phyloP scores from a whole-genome alignment of 2,888 invertebrate genomes.

The Acrobeloides nanus region DNA sequence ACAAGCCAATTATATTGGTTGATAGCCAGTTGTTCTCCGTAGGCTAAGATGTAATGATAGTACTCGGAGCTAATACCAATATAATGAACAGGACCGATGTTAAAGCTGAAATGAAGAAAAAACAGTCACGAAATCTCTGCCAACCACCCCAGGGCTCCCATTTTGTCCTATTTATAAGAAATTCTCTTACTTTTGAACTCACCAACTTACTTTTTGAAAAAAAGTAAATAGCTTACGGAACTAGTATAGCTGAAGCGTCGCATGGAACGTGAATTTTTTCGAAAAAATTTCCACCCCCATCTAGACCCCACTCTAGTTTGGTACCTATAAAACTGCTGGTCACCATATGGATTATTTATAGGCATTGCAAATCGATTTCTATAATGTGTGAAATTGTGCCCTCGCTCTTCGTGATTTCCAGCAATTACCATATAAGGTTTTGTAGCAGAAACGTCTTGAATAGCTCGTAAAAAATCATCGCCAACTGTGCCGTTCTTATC shows the following conservation, averaged over 20 bases:
- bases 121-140: no score
- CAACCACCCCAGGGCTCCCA: no score
- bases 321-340: no score
- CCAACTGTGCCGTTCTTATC: constrained; percentile 70
- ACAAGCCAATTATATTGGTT: constrained; percentile 30
- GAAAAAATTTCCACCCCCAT: no score
- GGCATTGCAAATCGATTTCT: constrained; percentile 85
- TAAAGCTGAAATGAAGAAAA: constrained; percentile 63
- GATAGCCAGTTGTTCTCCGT: constrained; percentile 7
- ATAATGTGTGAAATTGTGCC: constrained; percentile 69
- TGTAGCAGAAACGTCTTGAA: constrained; percentile 78
- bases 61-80: constrained; percentile 60
- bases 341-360: constrained; percentile 41
- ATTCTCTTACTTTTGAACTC: no score
- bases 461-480: constrained; percentile 84
- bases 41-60: constrained; percentile 7
- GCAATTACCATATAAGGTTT: constrained; percentile 72
- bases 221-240: no score
- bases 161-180: no score
- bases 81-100: constrained; percentile 80
- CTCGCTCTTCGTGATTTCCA: constrained; percentile 71
- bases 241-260: no score
- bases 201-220: no score
- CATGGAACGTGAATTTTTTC: no score
- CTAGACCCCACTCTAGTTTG: no score